Base-by-base conservation (phyloP, 64 coral and sea anemone species). In the Catalaphyllia jardinei region DNA sequence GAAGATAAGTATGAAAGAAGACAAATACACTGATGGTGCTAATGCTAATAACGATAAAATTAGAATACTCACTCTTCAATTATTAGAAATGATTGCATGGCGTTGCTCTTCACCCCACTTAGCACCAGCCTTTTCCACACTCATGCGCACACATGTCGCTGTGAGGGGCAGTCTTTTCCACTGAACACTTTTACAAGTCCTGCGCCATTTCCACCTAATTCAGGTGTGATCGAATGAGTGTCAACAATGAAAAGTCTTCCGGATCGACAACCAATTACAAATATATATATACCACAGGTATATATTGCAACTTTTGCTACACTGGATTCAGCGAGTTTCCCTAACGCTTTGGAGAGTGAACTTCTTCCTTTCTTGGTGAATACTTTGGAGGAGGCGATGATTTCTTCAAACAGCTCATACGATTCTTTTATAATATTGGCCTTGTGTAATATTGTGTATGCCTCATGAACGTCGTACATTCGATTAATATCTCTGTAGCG, bases 131-230 rank as follows among this genome's bases (percentile, higher is more conserved):
- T 55, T 71, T 79, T 60, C 93, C 93, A 94, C 22, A 94, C 63
- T 42, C 39, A 46, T 46, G 39, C 4, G 39, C 39, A 46, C 39
- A 46, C 39, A 46, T 46, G 4, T 46, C 39, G 0, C 39, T 46
- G 39, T 46, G 39, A 46, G 39, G 4, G 39, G 39, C 39, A 8
- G 39, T 46, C 39, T 18, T 46, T 83, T 15, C 31, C 33, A n/a
- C 24, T 64, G 81, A 80, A 94, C 29, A 90, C 88, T 89, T 94
- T 94, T 18, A 90, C 30, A 8, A 94, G 46, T 60, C 93, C 82
- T 14, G 76, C 50, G 12, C 62, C 82, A 65, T 90, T 60, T 16
- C 88, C 93, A 22, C 88, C 88, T 27, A 94, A 33, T 28, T 94
- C 74, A 27, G 22, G 3, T 9, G 15, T 6, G n/a, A 94, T 86